phyloP scores from a whole-genome alignment of 2,113 vertebrate species.

The Dicerorhinus sumatrensis region DNA sequence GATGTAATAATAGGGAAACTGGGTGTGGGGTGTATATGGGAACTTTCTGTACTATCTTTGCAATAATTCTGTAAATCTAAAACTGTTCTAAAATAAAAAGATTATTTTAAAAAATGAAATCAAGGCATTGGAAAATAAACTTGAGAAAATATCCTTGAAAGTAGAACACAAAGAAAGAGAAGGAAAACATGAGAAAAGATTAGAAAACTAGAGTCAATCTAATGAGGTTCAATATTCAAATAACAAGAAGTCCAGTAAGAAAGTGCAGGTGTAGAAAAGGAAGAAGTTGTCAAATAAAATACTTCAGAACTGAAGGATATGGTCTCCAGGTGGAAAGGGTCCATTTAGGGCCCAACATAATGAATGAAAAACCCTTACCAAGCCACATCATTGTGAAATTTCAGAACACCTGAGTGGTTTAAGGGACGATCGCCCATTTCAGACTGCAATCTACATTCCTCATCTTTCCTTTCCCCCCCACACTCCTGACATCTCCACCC shows the following conservation, averaged over 20 bases:
- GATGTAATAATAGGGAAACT: neutral
- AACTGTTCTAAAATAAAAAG: neutral
- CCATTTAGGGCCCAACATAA: neutral
- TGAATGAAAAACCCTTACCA: neutral
- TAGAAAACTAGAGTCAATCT: neutral
- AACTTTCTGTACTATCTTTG: neutral
- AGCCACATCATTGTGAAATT: neutral
- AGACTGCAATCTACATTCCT: neutral
- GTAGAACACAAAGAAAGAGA: neutral
- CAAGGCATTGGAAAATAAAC: neutral
- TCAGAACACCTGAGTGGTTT: neutral
- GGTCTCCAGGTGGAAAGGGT: neutral
- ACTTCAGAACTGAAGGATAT: neutral
- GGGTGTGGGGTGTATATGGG: neutral
- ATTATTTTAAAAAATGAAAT: neutral
- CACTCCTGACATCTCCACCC: neutral
- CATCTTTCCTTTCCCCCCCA: neutral
- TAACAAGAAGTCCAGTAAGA: neutral
- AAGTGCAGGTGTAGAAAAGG: neutral
- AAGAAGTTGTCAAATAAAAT: neutral
- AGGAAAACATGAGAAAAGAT: neutral
- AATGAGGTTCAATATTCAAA: neutral
- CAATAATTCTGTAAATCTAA: constrained; percentile 13
- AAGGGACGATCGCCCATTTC: neutral
- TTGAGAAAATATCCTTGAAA: neutral